These are phyloP conservation scores for Synergus gifuensis DNA, from an alignment of 2,888 invertebrate species.

Conservation along the genomic window DNA sequence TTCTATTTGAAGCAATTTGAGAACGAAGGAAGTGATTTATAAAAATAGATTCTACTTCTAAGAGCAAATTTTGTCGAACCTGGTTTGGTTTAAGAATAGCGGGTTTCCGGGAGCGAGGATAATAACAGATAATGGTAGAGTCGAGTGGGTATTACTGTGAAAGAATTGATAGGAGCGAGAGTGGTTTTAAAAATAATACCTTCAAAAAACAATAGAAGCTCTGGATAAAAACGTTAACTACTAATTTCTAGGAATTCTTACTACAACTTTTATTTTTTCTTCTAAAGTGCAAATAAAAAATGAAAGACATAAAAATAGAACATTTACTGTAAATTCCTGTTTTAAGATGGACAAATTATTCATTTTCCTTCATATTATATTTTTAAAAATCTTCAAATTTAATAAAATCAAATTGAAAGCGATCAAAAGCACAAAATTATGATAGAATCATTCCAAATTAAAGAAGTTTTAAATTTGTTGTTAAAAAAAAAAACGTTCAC, in stretches of 20 bases:
- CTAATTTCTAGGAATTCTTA: background rate
- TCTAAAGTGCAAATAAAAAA: too few relatives aligned
- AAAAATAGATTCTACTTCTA: conserved; percentile 3
- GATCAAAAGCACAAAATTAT: too few relatives aligned
- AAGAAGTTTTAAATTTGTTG: too few relatives aligned
- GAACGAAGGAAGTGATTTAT: conserved; percentile 3
- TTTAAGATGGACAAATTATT: too few relatives aligned
- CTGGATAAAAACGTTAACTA: conserved; percentile 1
- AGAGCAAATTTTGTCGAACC: conserved; percentile 19
- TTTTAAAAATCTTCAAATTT: too few relatives aligned
- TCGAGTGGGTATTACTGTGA: conserved; percentile 11
- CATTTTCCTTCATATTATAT: too few relatives aligned
- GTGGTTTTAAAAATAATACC: background rate
- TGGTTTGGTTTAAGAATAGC: conserved; percentile 13
- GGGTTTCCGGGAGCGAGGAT: conserved; percentile 40
- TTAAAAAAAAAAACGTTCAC: too few relatives aligned
- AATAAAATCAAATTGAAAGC: too few relatives aligned
- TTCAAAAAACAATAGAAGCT: conserved; percentile 21
- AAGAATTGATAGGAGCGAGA: conserved; percentile 21
- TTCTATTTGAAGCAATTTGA: background rate
- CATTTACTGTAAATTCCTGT: too few relatives aligned
- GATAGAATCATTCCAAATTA: too few relatives aligned
- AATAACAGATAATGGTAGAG: conserved; percentile 40
- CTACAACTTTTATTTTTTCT: background rate
- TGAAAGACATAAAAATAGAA: too few relatives aligned